Percentiles rank a stretch among this genome's conserved stretches.
Conservation (phyloP, 2,888 invertebrate genomes). For the Melanophora roralis region DNA sequence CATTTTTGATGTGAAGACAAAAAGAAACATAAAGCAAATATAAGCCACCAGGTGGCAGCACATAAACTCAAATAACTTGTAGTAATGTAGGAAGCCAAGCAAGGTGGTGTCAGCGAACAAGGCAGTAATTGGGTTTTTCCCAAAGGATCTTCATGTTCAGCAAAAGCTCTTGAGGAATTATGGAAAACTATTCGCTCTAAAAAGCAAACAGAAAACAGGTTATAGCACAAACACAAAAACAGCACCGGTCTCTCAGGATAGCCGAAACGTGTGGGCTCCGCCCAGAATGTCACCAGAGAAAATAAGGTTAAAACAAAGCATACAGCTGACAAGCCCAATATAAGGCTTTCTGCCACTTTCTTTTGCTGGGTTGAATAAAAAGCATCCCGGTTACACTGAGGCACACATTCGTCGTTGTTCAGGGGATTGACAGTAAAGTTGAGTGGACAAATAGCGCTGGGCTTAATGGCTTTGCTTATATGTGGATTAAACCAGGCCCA, state of each 20-base stretch:
- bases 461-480: constrained; percentile 65
- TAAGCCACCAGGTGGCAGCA: constrained; percentile 91
- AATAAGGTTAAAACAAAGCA: constrained; percentile 90
- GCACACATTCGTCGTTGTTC: constrained; percentile 79
- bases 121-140: constrained; percentile 61
- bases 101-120: constrained; percentile 80
- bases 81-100: constrained; percentile 85
- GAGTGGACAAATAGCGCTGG: constrained; percentile 79
- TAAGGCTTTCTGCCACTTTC: constrained; percentile 84
- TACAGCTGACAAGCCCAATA: constrained; percentile 86
- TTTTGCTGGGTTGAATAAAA: constrained; percentile 83
- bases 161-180: constrained; percentile 72
- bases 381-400: constrained; percentile 83
- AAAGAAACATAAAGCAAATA: constrained; percentile 92
- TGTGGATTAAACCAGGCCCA: constrained; percentile 75
- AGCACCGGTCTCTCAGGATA: constrained; percentile 96
- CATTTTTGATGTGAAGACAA: constrained; percentile 93
- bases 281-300: constrained; percentile 90
- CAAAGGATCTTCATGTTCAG: constrained; percentile 75
- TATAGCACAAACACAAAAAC: constrained; percentile 92
- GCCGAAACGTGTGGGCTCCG: constrained; percentile 91
- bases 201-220: constrained; percentile 87
- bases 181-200: constrained; percentile 82
- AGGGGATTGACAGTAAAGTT: constrained; percentile 79
- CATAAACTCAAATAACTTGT: constrained; percentile 89